Evolutionary conservation across 2,797 vertebrate genomes (phyloP).

Genomic region (Dendrocincla fuliginosa): DNA sequence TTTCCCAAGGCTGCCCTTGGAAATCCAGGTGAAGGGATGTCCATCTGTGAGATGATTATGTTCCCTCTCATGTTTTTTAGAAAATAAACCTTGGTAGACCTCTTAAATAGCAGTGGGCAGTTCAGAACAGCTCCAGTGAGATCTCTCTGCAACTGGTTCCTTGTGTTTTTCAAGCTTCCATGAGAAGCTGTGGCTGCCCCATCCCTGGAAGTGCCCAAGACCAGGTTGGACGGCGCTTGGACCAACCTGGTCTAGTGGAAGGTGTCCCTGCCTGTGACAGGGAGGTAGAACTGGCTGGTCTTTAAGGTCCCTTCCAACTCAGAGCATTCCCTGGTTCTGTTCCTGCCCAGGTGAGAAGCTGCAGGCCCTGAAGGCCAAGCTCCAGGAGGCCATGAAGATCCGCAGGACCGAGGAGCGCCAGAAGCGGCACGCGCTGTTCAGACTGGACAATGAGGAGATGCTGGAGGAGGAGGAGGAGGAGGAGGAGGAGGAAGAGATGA

Average conservation of each 20-base stretch:
- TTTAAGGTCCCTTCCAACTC: not conserved
- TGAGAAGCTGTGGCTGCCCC: not conserved
- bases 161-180: not conserved
- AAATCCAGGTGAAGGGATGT: not conserved
- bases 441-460: slow-evolving; percentile 93
- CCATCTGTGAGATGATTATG: not conserved
- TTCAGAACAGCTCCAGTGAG: not conserved
- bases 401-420: slow-evolving; percentile 87
- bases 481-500: slow-evolving; percentile 87
- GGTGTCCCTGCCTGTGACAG: not conserved
- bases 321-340: not conserved
- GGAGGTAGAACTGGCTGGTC: not conserved
- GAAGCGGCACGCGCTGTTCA: slow-evolving; percentile 85
- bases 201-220: not conserved
- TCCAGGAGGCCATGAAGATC: slow-evolving; percentile 93
- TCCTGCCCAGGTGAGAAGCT: slow-evolving; percentile 87
- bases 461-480: slow-evolving; percentile 88
- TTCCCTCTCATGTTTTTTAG: not conserved
- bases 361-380: slow-evolving; percentile 88
- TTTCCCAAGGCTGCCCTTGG: not conserved
- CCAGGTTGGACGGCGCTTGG: fast-evolving
- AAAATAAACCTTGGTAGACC: not conserved
- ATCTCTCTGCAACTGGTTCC: not conserved
- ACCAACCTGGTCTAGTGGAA: not conserved
- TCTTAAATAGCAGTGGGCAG: not conserved